Evolutionary conservation across 2,113 vertebrate species (phyloP).

Genomic region (Odontophorus gujanensis): DNA sequence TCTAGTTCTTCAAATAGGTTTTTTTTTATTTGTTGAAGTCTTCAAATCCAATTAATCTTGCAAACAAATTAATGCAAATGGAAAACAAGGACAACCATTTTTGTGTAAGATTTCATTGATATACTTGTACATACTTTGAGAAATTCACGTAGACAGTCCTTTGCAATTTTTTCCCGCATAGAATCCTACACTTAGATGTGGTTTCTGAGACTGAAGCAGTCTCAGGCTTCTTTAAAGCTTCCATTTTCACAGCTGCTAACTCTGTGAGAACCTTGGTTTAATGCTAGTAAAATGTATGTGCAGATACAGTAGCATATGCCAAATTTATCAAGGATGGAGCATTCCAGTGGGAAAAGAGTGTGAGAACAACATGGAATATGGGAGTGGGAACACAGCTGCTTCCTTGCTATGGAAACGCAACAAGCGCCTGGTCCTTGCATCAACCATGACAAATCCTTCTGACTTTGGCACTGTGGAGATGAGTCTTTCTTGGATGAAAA

Average conservation of each 20-base stretch:
- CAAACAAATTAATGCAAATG: background rate
- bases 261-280: constrained; percentile 14
- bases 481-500: background rate
- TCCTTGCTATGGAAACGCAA: background rate
- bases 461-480: background rate
- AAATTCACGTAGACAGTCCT: background rate
- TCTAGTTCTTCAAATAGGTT: background rate
- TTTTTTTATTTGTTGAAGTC: background rate
- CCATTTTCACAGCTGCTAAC: background rate
- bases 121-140: background rate
- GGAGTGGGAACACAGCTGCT: background rate
- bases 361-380: background rate
- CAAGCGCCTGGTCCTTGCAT: background rate
- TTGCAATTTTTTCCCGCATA: background rate
- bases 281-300: background rate
- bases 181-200: background rate
- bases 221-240: background rate
- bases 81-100: background rate
- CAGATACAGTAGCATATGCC: background rate
- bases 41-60: background rate
- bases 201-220: background rate
- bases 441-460: background rate
- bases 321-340: background rate
- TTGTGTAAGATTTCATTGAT: background rate
- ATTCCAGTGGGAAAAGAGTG: background rate